A percentile compares a stretch with the other conserved stretches of the same genome.
Evolutionary conservation across 37 sponge, comb jelly and placozoan genomes (phyloP).

Genomic region (Tethya wilhelma): DNA sequence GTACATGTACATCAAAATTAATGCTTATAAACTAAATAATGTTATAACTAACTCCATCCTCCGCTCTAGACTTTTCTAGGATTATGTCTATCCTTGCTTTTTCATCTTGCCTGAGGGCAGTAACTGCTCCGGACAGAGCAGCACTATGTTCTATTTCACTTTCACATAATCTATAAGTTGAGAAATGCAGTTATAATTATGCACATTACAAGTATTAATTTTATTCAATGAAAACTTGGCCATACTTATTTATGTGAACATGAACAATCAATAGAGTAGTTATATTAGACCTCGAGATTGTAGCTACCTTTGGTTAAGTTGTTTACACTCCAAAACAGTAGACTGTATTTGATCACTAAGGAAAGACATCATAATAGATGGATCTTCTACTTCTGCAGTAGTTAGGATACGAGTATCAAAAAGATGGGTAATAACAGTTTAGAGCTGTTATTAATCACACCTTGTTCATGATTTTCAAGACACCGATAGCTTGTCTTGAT

Average conservation of each 20-base stretch:
- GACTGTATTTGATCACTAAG: not conserved
- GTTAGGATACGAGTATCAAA: not conserved
- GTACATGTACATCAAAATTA: not conserved
- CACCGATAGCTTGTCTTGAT: not conserved
- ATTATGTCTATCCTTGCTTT: not conserved
- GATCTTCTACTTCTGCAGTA: not conserved
- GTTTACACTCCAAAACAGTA: not conserved
- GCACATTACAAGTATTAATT: not conserved
- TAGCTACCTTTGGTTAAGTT: not conserved
- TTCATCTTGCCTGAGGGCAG: conserved; percentile 25
- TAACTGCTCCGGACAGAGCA: conserved; percentile 27
- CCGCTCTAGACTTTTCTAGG: not conserved
- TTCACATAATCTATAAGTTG: not conserved
- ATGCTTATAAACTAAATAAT: not conserved
- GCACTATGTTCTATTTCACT: conserved; percentile 26
- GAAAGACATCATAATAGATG: not conserved
- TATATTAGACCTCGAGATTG: too few species aligned
- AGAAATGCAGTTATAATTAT: not conserved
- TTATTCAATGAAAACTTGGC: too few species aligned
- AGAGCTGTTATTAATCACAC: not conserved
- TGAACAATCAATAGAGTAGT: too few species aligned
- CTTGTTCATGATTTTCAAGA: not conserved
- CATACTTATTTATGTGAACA: too few species aligned
- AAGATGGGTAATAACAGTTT: not conserved
- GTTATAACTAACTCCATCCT: conserved; percentile 15